phyloP scores from a whole-genome alignment of 2,113 vertebrate genomes.

The Hiodon tergisus region DNA sequence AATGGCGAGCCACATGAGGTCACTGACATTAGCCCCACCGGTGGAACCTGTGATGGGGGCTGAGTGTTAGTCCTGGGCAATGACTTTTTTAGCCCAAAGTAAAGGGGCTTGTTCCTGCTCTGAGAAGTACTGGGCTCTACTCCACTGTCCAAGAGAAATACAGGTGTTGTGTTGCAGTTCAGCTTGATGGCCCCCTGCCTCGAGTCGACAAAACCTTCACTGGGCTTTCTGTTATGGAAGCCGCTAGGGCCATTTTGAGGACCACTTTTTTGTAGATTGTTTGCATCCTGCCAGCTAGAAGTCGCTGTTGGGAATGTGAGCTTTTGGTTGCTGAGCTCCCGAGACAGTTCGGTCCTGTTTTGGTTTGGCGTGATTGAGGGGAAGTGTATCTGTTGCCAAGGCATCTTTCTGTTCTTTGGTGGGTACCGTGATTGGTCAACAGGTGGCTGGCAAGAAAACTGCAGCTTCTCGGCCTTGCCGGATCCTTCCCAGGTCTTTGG shows the following conservation, averaged over 20 bases:
- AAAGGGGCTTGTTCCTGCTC: conserved; percentile 68
- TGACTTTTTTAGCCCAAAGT: conserved; percentile 70
- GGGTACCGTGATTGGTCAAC: conserved; percentile 69
- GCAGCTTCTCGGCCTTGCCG: conserved; percentile 63
- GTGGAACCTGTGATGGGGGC: conserved; percentile 63
- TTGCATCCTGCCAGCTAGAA: conserved; percentile 72
- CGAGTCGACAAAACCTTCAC: conserved; percentile 62
- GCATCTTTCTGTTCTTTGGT: conserved; percentile 65
- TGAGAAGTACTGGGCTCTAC: conserved; percentile 65
- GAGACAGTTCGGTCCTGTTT: conserved; percentile 70
- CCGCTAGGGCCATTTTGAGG: conserved; percentile 49
- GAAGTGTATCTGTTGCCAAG: conserved; percentile 79
- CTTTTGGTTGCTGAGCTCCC: conserved; percentile 72
- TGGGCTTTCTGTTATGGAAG: conserved; percentile 56
- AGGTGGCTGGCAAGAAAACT: conserved; percentile 70
- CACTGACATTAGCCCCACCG: conserved; percentile 67
- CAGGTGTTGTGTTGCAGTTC: conserved; percentile 40
- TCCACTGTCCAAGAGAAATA: conserved; percentile 58
- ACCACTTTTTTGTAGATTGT: conserved; percentile 61
- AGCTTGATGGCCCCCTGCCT: conserved; percentile 64
- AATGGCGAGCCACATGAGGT: conserved; percentile 84
- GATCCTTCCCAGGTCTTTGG: conserved; percentile 76
- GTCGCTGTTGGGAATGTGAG: conserved; percentile 64
- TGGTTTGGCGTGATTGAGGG: conserved; percentile 58
- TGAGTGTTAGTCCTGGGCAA: conserved; percentile 62